Base-by-base conservation (phyloP, 2,888 invertebrate genomes). In the Trilocha varians region DNA sequence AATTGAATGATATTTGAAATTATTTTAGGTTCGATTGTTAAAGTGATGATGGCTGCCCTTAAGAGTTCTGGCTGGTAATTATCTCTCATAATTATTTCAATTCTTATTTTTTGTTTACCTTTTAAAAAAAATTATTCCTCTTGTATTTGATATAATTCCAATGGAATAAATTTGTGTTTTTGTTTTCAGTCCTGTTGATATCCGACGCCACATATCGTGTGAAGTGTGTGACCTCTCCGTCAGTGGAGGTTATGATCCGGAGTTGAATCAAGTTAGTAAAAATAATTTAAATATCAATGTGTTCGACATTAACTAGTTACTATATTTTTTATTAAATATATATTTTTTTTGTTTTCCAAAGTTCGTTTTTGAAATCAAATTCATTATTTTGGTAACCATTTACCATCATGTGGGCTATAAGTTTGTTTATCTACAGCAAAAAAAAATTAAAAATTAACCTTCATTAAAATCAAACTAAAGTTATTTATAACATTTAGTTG, bases 191-290 rank as follows among this genome's bases (percentile, higher is more conserved):
- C 89, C 91, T 18, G 79, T 98, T 43, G 94, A 97, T 65, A 88
- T 97, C 16, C 82, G 93, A 34, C 88, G 98, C 44, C 97, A 98
- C 66, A 91, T 98, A 52, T 91, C 95, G 0, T 98, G 98, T 84
- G 98, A 98, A 87, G 90, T 92, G 14, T 98, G 98, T 78, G 91
- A 92, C 61, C 77, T 87, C 9, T 87, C 89, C 6, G 95, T 98
- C 0, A 95, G 92, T 59, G 98, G 98, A 16, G 98, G 98, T 13
- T 98, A 95, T 75, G 96, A 97, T 82, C 92, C 94, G 9, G 87
- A 90, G 50, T 68, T 91, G 16, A 96, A 96, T 78, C 96, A 96
- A 69, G 82, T 80, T 58, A 50, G 34, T 34, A 5, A 34, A 39
- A 32, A 33, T 11, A 1, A 13, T 35, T 35, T 25, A 8, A 11